A percentile compares a stretch with the other conserved stretches of the same genome.
These are phyloP conservation scores for Xestia ashworthii DNA, from an alignment of 2,888 invertebrate species.

Conservation along the genomic window DNA sequence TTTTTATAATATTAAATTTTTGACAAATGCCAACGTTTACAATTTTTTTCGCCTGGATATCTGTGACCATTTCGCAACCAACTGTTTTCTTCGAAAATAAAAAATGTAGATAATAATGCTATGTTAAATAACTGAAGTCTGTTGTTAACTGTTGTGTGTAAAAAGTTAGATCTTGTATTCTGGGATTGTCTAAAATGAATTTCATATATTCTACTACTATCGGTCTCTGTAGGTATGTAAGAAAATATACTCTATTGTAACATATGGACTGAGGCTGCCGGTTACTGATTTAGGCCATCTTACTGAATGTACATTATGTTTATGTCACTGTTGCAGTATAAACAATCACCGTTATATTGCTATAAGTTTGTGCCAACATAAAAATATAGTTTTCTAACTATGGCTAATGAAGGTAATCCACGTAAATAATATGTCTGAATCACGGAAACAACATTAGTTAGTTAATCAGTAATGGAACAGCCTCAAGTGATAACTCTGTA, in stretches of 20 bases:
- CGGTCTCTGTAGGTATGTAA: constrained; percentile 84
- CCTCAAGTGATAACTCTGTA: constrained; percentile 86
- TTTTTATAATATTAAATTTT: constrained; percentile 72
- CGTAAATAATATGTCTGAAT: constrained; percentile 57
- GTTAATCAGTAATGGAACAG: constrained; percentile 70
- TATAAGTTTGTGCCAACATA: constrained; percentile 39
- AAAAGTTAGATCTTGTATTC: constrained; percentile 91
- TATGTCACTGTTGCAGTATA: constrained; percentile 48
- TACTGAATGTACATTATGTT: constrained; percentile 41
- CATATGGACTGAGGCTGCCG: constrained; percentile 78
- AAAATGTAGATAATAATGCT: constrained; percentile 66
- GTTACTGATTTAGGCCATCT: constrained; percentile 62
- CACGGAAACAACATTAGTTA: constrained; percentile 51
- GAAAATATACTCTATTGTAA: constrained; percentile 90
- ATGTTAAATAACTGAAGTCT: constrained; percentile 78
- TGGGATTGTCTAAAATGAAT: constrained; percentile 90
- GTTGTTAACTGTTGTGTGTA: constrained; percentile 85
- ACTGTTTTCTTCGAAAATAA: constrained; percentile 77
- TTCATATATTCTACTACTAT: constrained; percentile 88
- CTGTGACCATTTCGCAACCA: constrained; percentile 89
- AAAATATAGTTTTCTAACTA: constrained; percentile 21
- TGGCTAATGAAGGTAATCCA: constrained; percentile 39
- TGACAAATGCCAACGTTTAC: constrained; percentile 84
- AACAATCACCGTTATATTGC: constrained; percentile 39
- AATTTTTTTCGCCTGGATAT: constrained; percentile 86